Conservation (phyloP, 2,797 vertebrate genomes). For the Rhincodon typus region DNA sequence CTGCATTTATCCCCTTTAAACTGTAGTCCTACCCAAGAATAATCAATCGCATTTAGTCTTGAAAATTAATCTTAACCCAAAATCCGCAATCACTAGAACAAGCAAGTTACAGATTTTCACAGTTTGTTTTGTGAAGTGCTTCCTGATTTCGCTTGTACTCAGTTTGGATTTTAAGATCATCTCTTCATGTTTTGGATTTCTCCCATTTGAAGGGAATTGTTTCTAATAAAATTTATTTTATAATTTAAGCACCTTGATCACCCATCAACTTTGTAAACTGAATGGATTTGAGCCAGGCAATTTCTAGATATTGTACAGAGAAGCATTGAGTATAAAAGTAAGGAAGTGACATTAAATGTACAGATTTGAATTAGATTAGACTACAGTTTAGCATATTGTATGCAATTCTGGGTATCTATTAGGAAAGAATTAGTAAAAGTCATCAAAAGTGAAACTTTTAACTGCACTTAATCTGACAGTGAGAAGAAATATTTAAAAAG, state of each 20-base stretch:
- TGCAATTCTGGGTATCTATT: neutral
- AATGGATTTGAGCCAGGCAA: neutral
- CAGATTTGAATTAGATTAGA: neutral
- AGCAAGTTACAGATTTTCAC: neutral
- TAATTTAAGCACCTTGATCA: neutral
- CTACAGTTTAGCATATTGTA: neutral
- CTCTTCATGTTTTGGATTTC: neutral
- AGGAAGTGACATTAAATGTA: neutral
- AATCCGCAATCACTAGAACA: neutral
- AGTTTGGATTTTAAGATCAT: neutral
- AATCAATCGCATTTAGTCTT: neutral
- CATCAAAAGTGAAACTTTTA: neutral
- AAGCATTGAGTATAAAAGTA: neutral
- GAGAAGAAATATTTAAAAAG: neutral
- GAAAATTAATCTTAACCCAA: neutral
- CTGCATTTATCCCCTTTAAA: neutral
- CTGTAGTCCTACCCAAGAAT: neutral
- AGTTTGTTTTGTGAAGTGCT: neutral
- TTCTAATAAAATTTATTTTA: neutral
- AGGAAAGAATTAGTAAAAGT: neutral
- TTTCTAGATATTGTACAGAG: neutral
- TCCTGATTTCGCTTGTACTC: neutral
- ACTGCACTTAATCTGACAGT: neutral
- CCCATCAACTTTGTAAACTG: neutral
- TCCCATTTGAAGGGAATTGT: neutral